Percentiles rank a stretch among this genome's conserved stretches.
phyloP scores from a whole-genome alignment of 2,113 vertebrate genomes.

The Galbula dea region DNA sequence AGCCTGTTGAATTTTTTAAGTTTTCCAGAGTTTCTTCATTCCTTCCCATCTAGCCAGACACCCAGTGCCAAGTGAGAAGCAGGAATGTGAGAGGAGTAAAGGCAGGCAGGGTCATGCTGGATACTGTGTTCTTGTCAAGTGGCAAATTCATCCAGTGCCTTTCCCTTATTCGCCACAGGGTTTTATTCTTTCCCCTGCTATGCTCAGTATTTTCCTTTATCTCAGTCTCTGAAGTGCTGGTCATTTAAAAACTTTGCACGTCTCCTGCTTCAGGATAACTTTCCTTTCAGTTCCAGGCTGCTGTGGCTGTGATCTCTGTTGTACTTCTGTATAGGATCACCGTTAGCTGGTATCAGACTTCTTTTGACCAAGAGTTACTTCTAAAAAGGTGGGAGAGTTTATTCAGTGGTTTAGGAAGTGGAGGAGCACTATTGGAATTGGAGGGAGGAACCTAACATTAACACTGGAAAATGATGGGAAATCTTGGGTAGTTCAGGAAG shows the following conservation, averaged over 20 bases:
- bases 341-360: not conserved
- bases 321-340: not conserved
- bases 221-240: not conserved
- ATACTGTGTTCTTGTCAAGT: not conserved
- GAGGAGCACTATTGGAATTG: not conserved
- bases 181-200: not conserved
- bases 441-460: not conserved
- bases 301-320: not conserved
- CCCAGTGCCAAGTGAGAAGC: not conserved
- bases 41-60: slow-evolving; percentile 19
- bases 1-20: slow-evolving; percentile 13
- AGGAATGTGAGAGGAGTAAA: not conserved
- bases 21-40: slow-evolving; percentile 10
- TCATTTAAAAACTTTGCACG: not conserved
- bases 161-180: not conserved
- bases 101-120: not conserved
- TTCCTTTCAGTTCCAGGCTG: not conserved
- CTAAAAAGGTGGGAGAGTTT: not conserved
- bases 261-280: not conserved
- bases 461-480: not conserved
- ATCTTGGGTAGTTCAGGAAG: not conserved
- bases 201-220: not conserved
- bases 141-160: not conserved
- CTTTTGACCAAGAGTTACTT: not conserved
- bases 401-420: not conserved